Evolutionary conservation across 2,888 invertebrate species (phyloP).

Genomic region (Apocheima hispidaria): DNA sequence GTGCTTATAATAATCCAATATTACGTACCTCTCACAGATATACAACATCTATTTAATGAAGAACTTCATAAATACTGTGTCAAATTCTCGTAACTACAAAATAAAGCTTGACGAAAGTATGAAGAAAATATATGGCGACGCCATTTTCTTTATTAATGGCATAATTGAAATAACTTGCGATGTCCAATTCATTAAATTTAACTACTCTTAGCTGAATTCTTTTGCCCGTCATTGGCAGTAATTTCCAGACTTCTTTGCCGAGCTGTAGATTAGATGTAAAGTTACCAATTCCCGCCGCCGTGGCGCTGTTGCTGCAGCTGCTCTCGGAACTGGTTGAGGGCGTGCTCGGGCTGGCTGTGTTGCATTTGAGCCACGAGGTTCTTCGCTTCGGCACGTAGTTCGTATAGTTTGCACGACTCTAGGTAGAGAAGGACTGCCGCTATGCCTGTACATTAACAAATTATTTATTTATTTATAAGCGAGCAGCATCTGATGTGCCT

Average conservation of each 20-base stretch:
- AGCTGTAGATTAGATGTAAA: slow-evolving; percentile 15
- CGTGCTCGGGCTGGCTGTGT: slow-evolving; percentile 88
- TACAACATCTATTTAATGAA: not conserved
- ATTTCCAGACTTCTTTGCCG: not conserved
- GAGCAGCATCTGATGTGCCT: too few relatives aligned
- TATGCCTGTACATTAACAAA: slow-evolving; percentile 69
- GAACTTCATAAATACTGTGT: not conserved
- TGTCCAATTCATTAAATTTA: too few relatives aligned
- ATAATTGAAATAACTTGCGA: not conserved
- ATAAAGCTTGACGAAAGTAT: not conserved
- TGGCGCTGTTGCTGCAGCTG: slow-evolving; percentile 77
- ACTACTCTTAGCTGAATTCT: too few relatives aligned
- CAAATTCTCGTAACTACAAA: not conserved
- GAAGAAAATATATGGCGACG: too few relatives aligned
- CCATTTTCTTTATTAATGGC: too few relatives aligned
- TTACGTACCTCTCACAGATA: slow-evolving; percentile 1
- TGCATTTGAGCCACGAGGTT: slow-evolving; percentile 97
- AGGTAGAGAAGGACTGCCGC: slow-evolving; percentile 90
- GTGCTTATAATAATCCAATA: slow-evolving; percentile 6
- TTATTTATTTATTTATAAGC: too few relatives aligned
- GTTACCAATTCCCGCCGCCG: slow-evolving; percentile 44
- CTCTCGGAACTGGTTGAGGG: slow-evolving; percentile 74
- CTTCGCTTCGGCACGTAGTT: slow-evolving; percentile 91
- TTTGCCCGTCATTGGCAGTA: too few relatives aligned
- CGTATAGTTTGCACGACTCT: slow-evolving; percentile 90